Evolutionary conservation across 2,797 vertebrate species (phyloP), one percentile per base, ranked within the genome.

Genomic region (Hyperoplus immaculatus): DNA sequence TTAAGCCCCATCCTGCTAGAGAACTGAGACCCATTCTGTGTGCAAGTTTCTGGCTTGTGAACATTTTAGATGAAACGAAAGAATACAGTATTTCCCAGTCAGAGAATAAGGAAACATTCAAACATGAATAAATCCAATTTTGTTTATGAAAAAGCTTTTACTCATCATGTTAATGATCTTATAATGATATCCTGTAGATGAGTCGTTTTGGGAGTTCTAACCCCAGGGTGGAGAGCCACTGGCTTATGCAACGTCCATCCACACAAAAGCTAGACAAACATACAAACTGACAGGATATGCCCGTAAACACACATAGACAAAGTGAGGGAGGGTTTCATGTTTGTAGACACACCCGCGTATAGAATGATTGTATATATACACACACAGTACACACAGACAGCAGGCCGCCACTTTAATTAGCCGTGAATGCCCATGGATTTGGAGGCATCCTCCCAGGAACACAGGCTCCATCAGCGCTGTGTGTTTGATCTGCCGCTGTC

Each of bases 371-470:
- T 66, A 68, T 29, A 78, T 18, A 72, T 18, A 72, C 63, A 63
- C 60, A 9, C 15, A 61, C n/a, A 36, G n/a, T 47, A 73, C 54
- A 78, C 69, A 69, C 71, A 84, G 79, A 86, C 80, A 72, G 55
- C 65, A 65, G 60, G 83, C 59, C 82, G 70, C 80, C 75, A 50
- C 29, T 78, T 61, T 80, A 86, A 86, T 85, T 72, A 72, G 63
- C 63, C 14, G n/a, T 29, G 75, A 65, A 82, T 77, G 80, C 47
- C 71, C 64, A 53, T 65, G 54, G 65, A 57, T 73, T 67, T 74
- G 55, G 72, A 71, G 21, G 56, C 66, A 6, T 68, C 70, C 62
- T 68, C 67, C 8, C 16, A 62, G 60, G 63, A 75, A 56, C 64
- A 21, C 58, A 54, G 61, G 18, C 42, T 81, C 67, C 45, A 54